Conservation (phyloP, 2,888 invertebrate species). For the Dichetophora obliterata region DNA sequence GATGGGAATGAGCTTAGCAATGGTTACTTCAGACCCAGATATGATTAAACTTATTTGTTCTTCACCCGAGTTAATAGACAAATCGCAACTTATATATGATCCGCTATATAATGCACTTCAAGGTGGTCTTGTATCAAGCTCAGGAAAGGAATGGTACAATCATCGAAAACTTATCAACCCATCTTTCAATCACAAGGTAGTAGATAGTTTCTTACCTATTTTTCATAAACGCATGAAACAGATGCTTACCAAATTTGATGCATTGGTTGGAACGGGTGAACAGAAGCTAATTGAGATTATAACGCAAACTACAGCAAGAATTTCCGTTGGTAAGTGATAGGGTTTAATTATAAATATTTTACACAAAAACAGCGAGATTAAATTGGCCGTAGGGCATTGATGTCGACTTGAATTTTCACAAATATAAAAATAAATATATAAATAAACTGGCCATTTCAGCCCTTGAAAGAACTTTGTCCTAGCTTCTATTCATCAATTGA, state of each 20-base stretch:
- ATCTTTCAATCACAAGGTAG: slow-evolving; percentile 44
- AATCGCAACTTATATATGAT: slow-evolving; percentile 37
- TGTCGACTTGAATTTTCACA: too few relatives aligned
- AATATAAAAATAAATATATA: too few relatives aligned
- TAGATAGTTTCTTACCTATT: slow-evolving; percentile 43
- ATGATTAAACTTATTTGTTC: slow-evolving; percentile 48
- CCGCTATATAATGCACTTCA: slow-evolving; percentile 29
- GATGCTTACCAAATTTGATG: slow-evolving; percentile 31
- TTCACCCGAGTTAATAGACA: slow-evolving; percentile 48
- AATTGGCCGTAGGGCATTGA: too few relatives aligned
- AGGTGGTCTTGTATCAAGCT: slow-evolving; percentile 45
- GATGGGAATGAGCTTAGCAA: slow-evolving; percentile 46
- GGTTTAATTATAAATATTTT: too few relatives aligned
- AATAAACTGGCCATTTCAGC: too few relatives aligned
- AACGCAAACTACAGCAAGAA: slow-evolving; percentile 33
- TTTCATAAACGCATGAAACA: slow-evolving; percentile 46
- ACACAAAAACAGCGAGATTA: too few relatives aligned
- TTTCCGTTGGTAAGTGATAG: slow-evolving; percentile 42
- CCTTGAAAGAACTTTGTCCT: too few relatives aligned
- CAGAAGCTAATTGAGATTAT: slow-evolving; percentile 37
- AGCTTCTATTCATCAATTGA: too few relatives aligned
- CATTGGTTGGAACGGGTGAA: slow-evolving; percentile 37
- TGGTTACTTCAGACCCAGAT: slow-evolving; percentile 48
- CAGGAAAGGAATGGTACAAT: slow-evolving; percentile 40
- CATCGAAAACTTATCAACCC: slow-evolving; percentile 48